phyloP scores from a whole-genome alignment of 2,888 invertebrate genomes.

The Eristalis tenax region DNA sequence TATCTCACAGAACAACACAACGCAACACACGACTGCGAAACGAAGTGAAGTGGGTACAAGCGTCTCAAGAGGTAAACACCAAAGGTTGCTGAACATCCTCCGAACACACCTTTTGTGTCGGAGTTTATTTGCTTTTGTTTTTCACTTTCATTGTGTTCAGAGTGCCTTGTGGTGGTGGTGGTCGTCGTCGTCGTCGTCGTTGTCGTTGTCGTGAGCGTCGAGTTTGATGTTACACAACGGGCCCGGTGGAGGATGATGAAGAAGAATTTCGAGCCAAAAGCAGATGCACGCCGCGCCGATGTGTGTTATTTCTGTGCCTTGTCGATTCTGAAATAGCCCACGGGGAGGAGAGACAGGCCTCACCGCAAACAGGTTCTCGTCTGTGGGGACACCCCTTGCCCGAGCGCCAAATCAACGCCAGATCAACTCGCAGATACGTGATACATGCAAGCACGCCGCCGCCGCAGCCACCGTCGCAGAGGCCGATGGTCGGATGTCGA shows the following conservation, averaged over 20 bases:
- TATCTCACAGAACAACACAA: constrained; percentile 24
- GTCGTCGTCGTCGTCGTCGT: not conserved
- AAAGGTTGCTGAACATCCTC: constrained; percentile 58
- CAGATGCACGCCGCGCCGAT: not conserved
- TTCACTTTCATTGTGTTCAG: constrained; percentile 44
- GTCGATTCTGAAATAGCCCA: not conserved
- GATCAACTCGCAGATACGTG: not conserved
- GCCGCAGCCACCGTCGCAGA: not conserved
- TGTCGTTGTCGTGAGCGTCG: not conserved
- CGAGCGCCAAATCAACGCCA: not conserved
- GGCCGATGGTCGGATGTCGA: not conserved
- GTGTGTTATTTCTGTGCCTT: constrained; percentile 32
- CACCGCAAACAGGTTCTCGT: not conserved
- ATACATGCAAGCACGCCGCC: not conserved
- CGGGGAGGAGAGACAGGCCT: not conserved
- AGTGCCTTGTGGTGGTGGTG: not conserved
- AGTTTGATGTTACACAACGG: constrained; percentile 35
- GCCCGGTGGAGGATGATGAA: not conserved
- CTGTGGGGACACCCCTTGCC: not conserved
- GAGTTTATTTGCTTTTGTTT: constrained; percentile 5
- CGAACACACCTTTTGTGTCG: constrained; percentile 12
- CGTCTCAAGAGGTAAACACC: constrained; percentile 24
- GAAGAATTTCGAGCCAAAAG: constrained; percentile 12
- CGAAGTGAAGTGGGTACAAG: not conserved
- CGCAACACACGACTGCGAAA: not conserved